Evolutionary conservation across 1,140 invertebrate genomes (phyloP), one percentile per base, ranked within the genome.

Genomic region (Bombus vancouverensis): DNA sequence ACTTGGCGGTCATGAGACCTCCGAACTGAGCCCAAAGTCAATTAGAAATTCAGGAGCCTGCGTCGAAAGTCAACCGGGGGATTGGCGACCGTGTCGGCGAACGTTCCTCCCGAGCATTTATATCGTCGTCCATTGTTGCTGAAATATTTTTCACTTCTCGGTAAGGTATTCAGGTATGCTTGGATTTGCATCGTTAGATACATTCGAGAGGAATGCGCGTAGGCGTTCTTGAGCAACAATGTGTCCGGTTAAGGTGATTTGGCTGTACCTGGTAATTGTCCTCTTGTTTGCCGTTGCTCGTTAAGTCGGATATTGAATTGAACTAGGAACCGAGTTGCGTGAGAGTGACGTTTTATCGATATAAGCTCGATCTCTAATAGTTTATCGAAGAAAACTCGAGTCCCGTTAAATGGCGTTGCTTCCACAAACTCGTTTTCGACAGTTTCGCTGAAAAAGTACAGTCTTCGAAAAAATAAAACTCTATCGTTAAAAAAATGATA

Each of bases 1-100:
- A 72, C n/a, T 83, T 83, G 34, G 73, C 32, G 66, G 76, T 70
- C 73, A 42, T 28, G 76, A 47, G 53, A 71, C 57, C 72, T 28
- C 39, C n/a, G 44, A 42, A 22, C 73, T 47, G 65, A 28, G n/a
- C 9, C 57, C 4, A 10, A 62, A 37, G 57, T 72, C 70, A 62
- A 80, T 85, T 85, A 85, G 76, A 79, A 79, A 72, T 79, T 83
- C 82, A 83, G 82, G 47, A 53, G 47, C 37, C 65, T 28, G 10
- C 42, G 65, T 80, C 32, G 70, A 74, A 62, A 65, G 71, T 59
- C 15, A 42, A 73, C 15, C 18, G 44, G 18, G 42, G 72, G 39
- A 72, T 71, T 71, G 71, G 71, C 37, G 37, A 72, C 6, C 47
- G 47, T 75, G 73, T 32, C 44, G 34, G 66, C 13, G 62, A 65